Conservation (phyloP, 2,797 vertebrate species). For the Alfaro cultratus region DNA sequence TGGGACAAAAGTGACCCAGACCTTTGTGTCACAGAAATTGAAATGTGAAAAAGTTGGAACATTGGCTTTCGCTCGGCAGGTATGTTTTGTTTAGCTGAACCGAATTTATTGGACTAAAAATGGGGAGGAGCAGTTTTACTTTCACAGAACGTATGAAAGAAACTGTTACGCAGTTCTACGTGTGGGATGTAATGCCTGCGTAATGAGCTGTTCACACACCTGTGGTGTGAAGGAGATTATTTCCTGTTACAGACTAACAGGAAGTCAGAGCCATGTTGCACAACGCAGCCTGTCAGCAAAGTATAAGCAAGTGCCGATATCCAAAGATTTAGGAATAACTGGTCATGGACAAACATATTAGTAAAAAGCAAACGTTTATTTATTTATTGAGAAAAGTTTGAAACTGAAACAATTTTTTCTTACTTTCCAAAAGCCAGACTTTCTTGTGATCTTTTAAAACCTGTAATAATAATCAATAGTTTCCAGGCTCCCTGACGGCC, state of each 20-base stretch:
- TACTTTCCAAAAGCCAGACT: neutral
- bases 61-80: neutral
- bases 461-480: no score
- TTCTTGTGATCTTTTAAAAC: no score
- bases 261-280: neutral
- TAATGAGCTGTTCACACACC: slow-evolving; percentile 46
- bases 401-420: neutral
- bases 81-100: slow-evolving; percentile 26
- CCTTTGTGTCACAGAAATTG: slow-evolving; percentile 7
- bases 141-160: slow-evolving; percentile 36
- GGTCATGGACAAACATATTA: neutral
- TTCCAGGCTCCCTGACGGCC: no score
- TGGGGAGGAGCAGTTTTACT: slow-evolving; percentile 48
- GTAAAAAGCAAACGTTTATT: neutral
- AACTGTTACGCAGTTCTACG: slow-evolving; percentile 42
- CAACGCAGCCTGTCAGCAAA: neutral
- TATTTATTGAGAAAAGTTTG: neutral
- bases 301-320: no score
- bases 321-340: neutral
- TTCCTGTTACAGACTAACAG: slow-evolving; percentile 16
- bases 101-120: slow-evolving; percentile 42
- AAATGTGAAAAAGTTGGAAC: neutral
- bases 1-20: neutral
- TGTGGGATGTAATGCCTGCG: slow-evolving; percentile 50
- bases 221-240: slow-evolving; percentile 44